Conservation (phyloP, 2,797 vertebrate genomes). For the Channa striata region DNA sequence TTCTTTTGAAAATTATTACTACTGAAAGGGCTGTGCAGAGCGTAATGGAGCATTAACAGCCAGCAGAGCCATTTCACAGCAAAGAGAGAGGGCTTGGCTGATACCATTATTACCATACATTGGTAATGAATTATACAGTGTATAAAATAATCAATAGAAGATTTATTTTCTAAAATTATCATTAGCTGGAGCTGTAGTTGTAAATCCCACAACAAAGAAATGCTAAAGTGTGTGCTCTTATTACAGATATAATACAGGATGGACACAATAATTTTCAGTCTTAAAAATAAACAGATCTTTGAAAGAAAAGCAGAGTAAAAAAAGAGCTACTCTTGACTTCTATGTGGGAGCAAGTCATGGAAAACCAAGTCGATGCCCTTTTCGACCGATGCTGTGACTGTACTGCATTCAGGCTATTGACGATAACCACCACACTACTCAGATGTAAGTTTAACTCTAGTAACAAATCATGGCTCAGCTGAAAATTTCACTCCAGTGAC, state of each 20-base stretch:
- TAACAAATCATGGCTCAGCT: slow-evolving; percentile 34
- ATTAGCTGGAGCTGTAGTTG: not conserved
- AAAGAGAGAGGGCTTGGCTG: too few species aligned
- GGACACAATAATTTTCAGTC: not conserved
- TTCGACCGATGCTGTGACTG: not conserved
- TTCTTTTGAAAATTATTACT: too few species aligned
- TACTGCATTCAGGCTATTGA: slow-evolving; percentile 14
- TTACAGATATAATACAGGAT: not conserved
- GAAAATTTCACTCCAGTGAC: slow-evolving; percentile 56
- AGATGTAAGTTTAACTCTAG: slow-evolving; percentile 16
- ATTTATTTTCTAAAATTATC: not conserved
- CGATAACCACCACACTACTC: slow-evolving; percentile 2
- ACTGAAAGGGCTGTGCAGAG: too few species aligned
- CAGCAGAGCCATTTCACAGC: too few species aligned
- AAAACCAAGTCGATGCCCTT: slow-evolving; percentile 19
- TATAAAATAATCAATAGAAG: not conserved
- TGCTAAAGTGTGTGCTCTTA: not conserved
- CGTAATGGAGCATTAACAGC: too few species aligned
- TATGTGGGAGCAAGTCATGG: slow-evolving; percentile 4
- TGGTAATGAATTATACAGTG: not conserved
- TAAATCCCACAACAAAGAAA: not conserved
- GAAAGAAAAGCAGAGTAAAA: not conserved
- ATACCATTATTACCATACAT: too few species aligned
- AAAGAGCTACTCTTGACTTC: not conserved
- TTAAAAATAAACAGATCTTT: not conserved